phyloP scores from a whole-genome alignment of 2,797 vertebrate genomes.

The Poliocrania exsul region DNA sequence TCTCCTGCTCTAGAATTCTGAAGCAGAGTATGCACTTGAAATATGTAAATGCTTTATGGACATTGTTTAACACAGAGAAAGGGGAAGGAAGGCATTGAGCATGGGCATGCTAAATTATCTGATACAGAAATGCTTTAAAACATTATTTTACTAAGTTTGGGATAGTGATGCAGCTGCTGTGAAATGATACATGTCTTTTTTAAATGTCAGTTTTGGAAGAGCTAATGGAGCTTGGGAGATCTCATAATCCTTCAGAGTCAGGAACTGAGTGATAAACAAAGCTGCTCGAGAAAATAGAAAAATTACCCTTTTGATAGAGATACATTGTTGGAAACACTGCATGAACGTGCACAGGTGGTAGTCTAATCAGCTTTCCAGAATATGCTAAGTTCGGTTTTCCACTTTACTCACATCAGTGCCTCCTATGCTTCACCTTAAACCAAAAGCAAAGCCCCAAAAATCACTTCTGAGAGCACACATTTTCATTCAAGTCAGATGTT shows the following conservation, averaged over 20 bases:
- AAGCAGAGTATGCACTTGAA: background rate
- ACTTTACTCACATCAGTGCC: background rate
- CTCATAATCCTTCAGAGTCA: background rate
- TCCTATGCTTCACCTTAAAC: background rate
- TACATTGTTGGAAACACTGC: background rate
- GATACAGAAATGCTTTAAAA: background rate
- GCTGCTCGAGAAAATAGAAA: background rate
- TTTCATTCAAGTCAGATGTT: background rate
- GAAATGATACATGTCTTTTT: background rate
- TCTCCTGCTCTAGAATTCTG: background rate
- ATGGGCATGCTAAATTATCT: background rate
- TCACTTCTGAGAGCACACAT: background rate
- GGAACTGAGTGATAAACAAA: background rate
- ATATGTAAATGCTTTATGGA: background rate
- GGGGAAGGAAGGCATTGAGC: background rate
- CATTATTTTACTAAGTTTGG: background rate
- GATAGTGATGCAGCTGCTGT: background rate
- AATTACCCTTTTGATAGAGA: background rate
- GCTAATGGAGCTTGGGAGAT: background rate
- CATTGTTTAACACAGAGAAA: background rate
- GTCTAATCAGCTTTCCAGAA: background rate
- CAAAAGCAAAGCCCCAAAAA: background rate
- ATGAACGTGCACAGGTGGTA: background rate
- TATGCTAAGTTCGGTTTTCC: background rate
- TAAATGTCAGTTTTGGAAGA: background rate